A percentile compares a stretch with the other conserved stretches of the same genome.
Evolutionary conservation across 2,888 invertebrate species (phyloP).

Genomic region (Lagria hirta): DNA sequence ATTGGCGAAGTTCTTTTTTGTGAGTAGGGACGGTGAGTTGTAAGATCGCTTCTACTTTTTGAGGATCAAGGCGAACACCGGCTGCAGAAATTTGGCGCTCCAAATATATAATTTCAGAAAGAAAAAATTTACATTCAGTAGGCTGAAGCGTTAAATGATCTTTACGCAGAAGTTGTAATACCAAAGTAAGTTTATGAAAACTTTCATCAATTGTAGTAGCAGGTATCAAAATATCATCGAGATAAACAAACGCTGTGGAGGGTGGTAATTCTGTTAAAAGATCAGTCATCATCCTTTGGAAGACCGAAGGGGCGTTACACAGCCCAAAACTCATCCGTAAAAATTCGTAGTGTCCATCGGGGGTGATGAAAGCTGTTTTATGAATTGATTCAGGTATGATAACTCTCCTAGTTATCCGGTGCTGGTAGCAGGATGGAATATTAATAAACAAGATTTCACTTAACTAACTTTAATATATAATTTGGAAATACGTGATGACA

Average conservation of each 20-base stretch:
- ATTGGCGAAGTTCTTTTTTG: constrained; percentile 31
- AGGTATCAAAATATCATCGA: constrained; percentile 31
- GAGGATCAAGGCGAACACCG: constrained; percentile 28
- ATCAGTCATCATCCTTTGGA: too few relatives aligned
- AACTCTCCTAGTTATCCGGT: too few relatives aligned
- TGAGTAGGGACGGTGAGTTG: constrained; percentile 22
- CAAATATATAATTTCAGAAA: constrained; percentile 26
- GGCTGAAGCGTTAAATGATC: constrained; percentile 30
- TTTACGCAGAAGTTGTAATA: constrained; percentile 19
- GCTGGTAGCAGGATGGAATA: too few relatives aligned
- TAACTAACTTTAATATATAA: too few relatives aligned
- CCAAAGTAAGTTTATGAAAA: constrained; percentile 8
- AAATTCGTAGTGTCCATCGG: constrained; percentile 27
- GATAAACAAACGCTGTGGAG: constrained; percentile 22
- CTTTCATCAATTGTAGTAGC: constrained; percentile 19
- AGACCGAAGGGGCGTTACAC: constrained; percentile 19
- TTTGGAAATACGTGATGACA: too few relatives aligned
- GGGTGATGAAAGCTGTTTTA: constrained; percentile 27
- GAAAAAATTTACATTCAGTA: constrained; percentile 30
- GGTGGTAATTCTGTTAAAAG: constrained; percentile 11
- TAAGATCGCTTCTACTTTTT: constrained; percentile 28
- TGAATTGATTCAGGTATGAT: constrained; percentile 13
- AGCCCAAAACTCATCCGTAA: constrained; percentile 22
- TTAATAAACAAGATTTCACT: too few relatives aligned
- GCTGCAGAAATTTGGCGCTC: constrained; percentile 29